A percentile compares a stretch with the other conserved stretches of the same genome.
phyloP scores from a whole-genome alignment of 2,797 vertebrate genomes.

The Phrynocephalus guinanensis region DNA sequence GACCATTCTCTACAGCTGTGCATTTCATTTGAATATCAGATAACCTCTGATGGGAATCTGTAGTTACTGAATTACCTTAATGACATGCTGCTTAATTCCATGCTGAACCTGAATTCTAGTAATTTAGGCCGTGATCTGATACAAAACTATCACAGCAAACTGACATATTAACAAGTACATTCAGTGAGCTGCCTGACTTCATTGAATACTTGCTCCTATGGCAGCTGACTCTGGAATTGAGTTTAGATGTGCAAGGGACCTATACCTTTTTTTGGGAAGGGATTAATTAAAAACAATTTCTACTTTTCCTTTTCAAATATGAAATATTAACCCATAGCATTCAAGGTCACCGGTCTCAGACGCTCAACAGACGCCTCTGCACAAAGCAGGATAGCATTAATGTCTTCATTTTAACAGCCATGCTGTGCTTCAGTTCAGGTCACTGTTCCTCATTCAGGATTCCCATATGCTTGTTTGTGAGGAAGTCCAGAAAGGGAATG shows the following conservation, averaged over 20 bases:
- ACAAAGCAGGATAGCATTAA: constrained; percentile 56
- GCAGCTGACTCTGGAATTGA: neutral
- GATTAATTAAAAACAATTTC: neutral
- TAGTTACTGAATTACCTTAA: fast-evolving
- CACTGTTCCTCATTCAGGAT: constrained; percentile 84
- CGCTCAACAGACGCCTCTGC: constrained; percentile 46
- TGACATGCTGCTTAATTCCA: neutral
- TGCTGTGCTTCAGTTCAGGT: constrained; percentile 62
- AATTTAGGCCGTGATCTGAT: constrained; percentile 26
- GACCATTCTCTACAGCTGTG: neutral
- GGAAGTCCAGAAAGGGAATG: constrained; percentile 95
- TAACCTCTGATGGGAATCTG: neutral
- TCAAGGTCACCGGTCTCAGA: constrained; percentile 65
- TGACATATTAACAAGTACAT: constrained; percentile 49
- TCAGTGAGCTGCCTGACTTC: constrained; percentile 28
- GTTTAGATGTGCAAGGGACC: neutral
- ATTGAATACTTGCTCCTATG: neutral
- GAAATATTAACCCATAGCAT: constrained; percentile 57
- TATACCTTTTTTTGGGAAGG: neutral
- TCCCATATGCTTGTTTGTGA: constrained; percentile 96
- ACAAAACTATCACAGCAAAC: constrained; percentile 46
- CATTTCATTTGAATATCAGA: constrained; percentile 15
- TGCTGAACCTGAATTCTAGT: constrained; percentile 28
- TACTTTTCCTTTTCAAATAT: neutral
- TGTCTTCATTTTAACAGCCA: constrained; percentile 56